Conservation (phyloP, 2,888 invertebrate genomes). For the Chrysolina oricalcia region DNA sequence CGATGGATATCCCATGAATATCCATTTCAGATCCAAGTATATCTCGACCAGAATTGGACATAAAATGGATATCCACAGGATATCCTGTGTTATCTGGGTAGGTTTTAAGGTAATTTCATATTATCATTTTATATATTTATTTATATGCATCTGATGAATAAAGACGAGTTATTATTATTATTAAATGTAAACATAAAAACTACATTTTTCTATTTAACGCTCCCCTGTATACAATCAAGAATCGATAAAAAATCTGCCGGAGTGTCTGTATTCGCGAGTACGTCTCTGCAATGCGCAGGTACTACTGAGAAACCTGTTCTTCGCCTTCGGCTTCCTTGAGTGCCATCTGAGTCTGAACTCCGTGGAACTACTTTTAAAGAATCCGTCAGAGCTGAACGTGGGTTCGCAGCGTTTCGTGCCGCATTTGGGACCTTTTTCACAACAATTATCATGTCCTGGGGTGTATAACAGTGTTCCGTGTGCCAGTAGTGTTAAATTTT, state of each 20-base stretch:
- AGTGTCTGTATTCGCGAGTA: not conserved
- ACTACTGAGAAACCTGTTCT: conserved; percentile 57
- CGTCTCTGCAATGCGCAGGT: conserved; percentile 54
- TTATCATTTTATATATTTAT: too few species aligned
- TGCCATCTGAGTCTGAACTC: conserved; percentile 49
- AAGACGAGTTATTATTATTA: too few species aligned
- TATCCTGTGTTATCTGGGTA: too few species aligned
- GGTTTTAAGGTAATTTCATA: too few species aligned
- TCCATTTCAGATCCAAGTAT: too few species aligned
- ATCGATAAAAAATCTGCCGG: not conserved
- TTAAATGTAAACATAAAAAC: too few species aligned
- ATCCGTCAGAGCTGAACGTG: conserved; percentile 38
- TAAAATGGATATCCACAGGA: too few species aligned
- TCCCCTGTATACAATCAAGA: not conserved
- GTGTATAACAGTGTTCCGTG: conserved; percentile 45
- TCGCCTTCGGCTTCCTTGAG: conserved; percentile 55
- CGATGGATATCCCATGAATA: too few species aligned
- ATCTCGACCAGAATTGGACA: too few species aligned
- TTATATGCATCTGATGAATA: too few species aligned
- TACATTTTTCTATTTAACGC: too few species aligned
- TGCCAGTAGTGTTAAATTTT: conserved; percentile 45
- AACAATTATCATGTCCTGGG: conserved; percentile 51
- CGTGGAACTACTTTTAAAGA: conserved; percentile 58
- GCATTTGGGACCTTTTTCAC: conserved; percentile 44
- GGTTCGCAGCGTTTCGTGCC: conserved; percentile 38